Evolutionary conservation across 1,140 invertebrate species (phyloP).

Genomic region (Trichoplusia ni): DNA sequence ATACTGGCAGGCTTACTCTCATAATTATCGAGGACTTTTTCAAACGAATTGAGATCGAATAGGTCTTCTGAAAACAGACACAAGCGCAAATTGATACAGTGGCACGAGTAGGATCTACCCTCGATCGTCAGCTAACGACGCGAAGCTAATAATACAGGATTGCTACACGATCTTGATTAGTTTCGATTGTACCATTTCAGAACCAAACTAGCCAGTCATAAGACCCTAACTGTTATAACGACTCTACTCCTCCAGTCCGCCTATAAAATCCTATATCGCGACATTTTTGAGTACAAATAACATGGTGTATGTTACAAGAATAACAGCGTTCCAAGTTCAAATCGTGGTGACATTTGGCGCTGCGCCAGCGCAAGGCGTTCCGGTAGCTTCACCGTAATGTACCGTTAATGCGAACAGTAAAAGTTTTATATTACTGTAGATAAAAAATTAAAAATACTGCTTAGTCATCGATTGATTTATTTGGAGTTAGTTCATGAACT

Average conservation of each 20-base stretch:
- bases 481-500: not conserved
- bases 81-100: too few relatives aligned
- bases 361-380: conserved; percentile 22
- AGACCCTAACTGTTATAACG: not conserved
- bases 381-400: conserved; percentile 20
- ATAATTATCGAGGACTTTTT: too few relatives aligned
- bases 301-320: conserved; percentile 42
- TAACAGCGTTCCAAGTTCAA: conserved; percentile 40
- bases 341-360: conserved; percentile 39
- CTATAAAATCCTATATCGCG: conserved; percentile 28
- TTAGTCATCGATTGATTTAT: not conserved
- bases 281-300: conserved; percentile 34
- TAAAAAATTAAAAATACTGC: not conserved
- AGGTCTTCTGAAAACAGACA: too few relatives aligned
- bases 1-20: too few relatives aligned
- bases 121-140: too few relatives aligned
- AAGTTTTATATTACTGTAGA: conserved; percentile 10
- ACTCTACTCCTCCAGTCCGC: not conserved
- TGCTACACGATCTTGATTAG: too few relatives aligned
- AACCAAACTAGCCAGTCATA: not conserved
- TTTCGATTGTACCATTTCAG: not conserved
- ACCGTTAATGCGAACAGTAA: conserved; percentile 8
- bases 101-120: too few relatives aligned
- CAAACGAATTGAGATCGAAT: too few relatives aligned
- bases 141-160: too few relatives aligned